Percentiles rank a stretch among this genome's conserved stretches.
phyloP scores from a whole-genome alignment of 1,140 invertebrate genomes.

The Anastrepha ludens region DNA sequence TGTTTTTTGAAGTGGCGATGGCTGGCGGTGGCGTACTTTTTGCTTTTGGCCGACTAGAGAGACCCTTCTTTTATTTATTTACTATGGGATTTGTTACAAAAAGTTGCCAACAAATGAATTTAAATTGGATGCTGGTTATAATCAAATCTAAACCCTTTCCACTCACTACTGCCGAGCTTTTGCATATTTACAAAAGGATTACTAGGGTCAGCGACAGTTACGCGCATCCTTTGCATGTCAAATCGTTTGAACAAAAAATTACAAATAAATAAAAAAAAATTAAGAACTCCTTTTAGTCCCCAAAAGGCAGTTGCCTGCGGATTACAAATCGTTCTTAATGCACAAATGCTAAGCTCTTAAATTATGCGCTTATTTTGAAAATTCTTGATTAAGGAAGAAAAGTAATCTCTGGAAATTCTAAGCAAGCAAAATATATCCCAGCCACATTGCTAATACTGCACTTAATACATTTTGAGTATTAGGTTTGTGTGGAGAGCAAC shows the following conservation, averaged over 20 bases:
- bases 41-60: background rate
- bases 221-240: background rate
- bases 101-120: constrained; percentile 69
- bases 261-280: constrained; percentile 13
- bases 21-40: background rate
- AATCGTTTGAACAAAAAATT: constrained; percentile 28
- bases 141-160: constrained; percentile 57
- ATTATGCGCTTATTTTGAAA: constrained; percentile 39
- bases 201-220: constrained; percentile 66
- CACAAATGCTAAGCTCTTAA: background rate
- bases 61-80: constrained; percentile 52
- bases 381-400: background rate
- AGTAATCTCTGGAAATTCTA: background rate
- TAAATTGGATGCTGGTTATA: constrained; percentile 62
- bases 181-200: constrained; percentile 71
- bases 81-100: constrained; percentile 46
- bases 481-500: background rate
- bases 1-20: background rate
- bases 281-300: background rate
- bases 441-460: constrained; percentile 20
- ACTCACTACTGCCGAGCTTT: constrained; percentile 29
- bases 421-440: background rate
- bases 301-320: background rate
- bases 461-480: constrained; percentile 4
- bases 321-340: constrained; percentile 33